These are phyloP conservation scores for Ochropleura plecta DNA, from an alignment of 2,888 invertebrate genomes.

Conservation along the genomic window DNA sequence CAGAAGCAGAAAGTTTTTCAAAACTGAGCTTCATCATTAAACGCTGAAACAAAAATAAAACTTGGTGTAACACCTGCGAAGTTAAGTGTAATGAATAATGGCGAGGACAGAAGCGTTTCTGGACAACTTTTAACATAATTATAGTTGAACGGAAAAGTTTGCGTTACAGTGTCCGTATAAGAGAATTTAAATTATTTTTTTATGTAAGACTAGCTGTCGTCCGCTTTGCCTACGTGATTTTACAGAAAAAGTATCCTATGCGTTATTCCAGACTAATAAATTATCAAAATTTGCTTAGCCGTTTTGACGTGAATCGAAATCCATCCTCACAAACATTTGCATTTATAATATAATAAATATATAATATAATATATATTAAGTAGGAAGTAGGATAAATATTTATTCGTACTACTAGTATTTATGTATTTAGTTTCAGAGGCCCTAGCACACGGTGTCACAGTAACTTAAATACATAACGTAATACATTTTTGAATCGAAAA, in stretches of 20 bases:
- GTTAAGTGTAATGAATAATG: constrained; percentile 33
- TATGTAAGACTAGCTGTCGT: no score
- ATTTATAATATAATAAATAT: no score
- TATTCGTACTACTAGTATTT: neutral
- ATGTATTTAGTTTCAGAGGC: neutral
- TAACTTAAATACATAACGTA: no score
- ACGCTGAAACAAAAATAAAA: constrained; percentile 41
- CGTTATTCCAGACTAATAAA: no score
- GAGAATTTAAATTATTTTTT: neutral
- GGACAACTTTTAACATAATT: constrained; percentile 40
- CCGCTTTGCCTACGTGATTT: no score
- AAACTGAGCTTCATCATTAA: constrained; percentile 35
- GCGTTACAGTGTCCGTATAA: neutral
- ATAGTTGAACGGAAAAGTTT: constrained; percentile 36
- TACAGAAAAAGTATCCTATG: no score
- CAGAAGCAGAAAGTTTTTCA: constrained; percentile 20
- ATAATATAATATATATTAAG: no score
- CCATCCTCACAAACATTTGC: no score
- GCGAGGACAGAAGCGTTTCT: constrained; percentile 12
- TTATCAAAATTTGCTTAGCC: no score
- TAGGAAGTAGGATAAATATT: neutral
- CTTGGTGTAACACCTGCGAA: constrained; percentile 42
- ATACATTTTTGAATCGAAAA: no score
- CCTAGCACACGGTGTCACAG: no score
- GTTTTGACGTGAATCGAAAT: no score